Base-by-base conservation (phyloP, 2,113 vertebrate genomes). In the Corydoras maculifer region DNA sequence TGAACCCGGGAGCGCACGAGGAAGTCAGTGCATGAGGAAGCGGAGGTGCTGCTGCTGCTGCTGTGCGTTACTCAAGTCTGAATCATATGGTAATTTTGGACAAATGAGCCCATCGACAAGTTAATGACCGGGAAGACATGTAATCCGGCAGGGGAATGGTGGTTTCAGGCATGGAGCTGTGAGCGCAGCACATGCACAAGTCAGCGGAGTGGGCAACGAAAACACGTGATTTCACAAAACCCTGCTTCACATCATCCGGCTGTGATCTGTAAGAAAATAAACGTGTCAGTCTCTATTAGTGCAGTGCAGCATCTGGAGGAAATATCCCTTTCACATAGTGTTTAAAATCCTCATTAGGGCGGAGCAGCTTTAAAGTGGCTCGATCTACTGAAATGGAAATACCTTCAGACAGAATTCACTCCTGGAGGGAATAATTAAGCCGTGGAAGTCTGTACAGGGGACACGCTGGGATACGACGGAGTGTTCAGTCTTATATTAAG, bases 211-310 rank as follows among this genome's bases (percentile, higher is more conserved):
- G 9, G 13, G 7, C 13, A 1, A 30, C 43, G 43, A 15, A 61
- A 60, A 60, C 9, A 14, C 0, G 3, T 0, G 30, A 18, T 29
- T 57, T 12, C 13, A 25, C 4, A 31, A 50, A 14, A 59, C 4
- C 35, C 59, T 29, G 51, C 8, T 53, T 29, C 9, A 5, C 1
- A 7, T n/a, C 29, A 6, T 13, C 51, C 14, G 14, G 57, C 57
- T 60, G 67, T 8, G 58, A 69, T 9, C 58, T 25, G 63, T 10
- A 48, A 48, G 18, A 25, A 60, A 62, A 67, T 55, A 73, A 62
- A 62, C 6, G 18, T 67, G 50, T 67, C 63, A 73, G 43, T 49
- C 25, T 55, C 13, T 15, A 14, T 68, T 54, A 68, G 15, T 8
- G 11, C 7, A 15, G 18, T 14, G 31, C 25, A 66, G 49, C 49